A percentile compares a stretch with the other conserved stretches of the same genome.
phyloP scores from a whole-genome alignment of 2,113 vertebrate genomes.

The Phycodurus eques region DNA sequence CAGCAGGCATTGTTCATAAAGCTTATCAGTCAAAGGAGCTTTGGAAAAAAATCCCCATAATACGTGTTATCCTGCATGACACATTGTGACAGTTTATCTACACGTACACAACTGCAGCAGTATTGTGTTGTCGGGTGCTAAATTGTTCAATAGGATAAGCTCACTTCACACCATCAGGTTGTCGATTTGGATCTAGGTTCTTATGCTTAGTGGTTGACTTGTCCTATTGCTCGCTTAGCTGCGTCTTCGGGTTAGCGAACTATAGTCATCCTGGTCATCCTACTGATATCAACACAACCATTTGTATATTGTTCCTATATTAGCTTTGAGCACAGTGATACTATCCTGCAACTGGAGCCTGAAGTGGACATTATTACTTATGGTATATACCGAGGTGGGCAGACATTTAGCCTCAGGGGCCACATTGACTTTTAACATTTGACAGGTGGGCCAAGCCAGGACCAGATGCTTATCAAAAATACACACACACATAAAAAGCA shows the following conservation, averaged over 20 bases:
- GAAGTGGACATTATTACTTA: neutral
- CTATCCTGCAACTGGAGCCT: neutral
- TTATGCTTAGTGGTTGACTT: neutral
- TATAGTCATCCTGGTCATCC: neutral
- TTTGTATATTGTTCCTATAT: neutral
- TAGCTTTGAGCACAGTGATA: neutral
- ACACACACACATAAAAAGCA: no score
- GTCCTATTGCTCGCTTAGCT: neutral
- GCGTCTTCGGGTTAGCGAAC: neutral
- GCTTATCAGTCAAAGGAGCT: slow-evolving; percentile 9
- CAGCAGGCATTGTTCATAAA: slow-evolving; percentile 5
- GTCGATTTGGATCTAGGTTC: neutral
- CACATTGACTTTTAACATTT: no score
- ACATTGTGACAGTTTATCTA: neutral
- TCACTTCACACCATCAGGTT: neutral
- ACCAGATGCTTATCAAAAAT: no score
- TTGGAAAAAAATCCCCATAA: slow-evolving; percentile 9
- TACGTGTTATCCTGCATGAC: neutral
- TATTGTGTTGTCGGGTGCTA: neutral
- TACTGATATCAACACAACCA: neutral
- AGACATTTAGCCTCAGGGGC: no score
- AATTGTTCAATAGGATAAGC: neutral
- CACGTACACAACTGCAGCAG: neutral
- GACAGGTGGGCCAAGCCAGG: no score
- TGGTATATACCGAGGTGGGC: neutral